A percentile compares a stretch with the other conserved stretches of the same genome.
phyloP scores from a whole-genome alignment of 2,113 vertebrate genomes.

The Eubucco bourcierii region DNA sequence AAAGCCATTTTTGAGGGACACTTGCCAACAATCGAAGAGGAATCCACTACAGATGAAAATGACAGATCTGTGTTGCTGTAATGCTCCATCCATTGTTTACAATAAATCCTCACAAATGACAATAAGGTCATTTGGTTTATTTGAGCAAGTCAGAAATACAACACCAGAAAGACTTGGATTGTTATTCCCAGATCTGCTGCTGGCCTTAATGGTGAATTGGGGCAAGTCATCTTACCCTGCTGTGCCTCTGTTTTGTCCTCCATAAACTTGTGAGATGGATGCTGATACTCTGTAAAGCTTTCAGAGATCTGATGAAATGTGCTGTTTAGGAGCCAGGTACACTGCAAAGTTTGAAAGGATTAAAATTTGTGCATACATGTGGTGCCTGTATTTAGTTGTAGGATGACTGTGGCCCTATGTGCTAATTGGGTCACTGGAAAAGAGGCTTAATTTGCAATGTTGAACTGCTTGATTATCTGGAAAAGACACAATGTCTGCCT shows the following conservation, averaged over 20 bases:
- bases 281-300: neutral
- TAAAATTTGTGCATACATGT: neutral
- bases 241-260: neutral
- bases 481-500: neutral
- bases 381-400: neutral
- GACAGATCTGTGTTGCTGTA: neutral
- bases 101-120: neutral
- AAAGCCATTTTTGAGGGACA: conserved; percentile 21
- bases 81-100: neutral
- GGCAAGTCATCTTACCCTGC: neutral
- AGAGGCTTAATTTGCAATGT: neutral
- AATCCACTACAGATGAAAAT: conserved; percentile 11
- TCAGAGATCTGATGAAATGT: neutral
- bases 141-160: neutral
- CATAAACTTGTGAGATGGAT: neutral
- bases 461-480: neutral
- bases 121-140: neutral
- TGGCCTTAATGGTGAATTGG: neutral
- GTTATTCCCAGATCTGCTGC: neutral
- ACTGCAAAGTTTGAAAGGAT: neutral
- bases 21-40: neutral
- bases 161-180: neutral
- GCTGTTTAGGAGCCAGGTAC: neutral
- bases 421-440: neutral
- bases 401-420: neutral